These are phyloP conservation scores for Acronicta psi DNA, from an alignment of 2,888 invertebrate genomes.

Conservation along the genomic window DNA sequence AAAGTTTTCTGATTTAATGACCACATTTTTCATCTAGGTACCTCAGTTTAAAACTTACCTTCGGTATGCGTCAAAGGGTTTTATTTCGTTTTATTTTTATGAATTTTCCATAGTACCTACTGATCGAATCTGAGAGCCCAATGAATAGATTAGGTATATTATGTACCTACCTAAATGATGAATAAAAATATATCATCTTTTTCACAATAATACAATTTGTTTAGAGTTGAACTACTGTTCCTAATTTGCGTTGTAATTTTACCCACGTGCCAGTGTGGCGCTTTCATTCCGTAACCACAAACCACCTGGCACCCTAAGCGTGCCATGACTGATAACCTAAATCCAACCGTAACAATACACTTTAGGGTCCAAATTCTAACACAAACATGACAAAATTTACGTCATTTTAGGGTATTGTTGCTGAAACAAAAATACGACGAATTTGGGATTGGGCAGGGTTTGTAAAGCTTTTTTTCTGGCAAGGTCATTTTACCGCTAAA, in stretches of 20 bases:
- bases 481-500: slow-evolving; percentile 57
- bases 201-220: background rate
- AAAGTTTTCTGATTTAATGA: too few relatives aligned
- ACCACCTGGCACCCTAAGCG: slow-evolving; percentile 33
- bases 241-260: slow-evolving; percentile 18
- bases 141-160: too few relatives aligned
- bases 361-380: slow-evolving; percentile 3
- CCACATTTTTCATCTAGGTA: too few relatives aligned
- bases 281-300: slow-evolving; percentile 53
- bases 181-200: too few relatives aligned
- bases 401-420: slow-evolving; percentile 1
- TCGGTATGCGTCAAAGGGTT: too few relatives aligned
- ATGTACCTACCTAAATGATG: too few relatives aligned
- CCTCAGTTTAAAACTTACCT: too few relatives aligned
- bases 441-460: slow-evolving; percentile 46
- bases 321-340: background rate
- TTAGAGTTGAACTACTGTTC: slow-evolving; percentile 25
- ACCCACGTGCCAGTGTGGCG: slow-evolving; percentile 72
- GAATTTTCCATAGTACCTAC: too few relatives aligned
- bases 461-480: slow-evolving; percentile 45
- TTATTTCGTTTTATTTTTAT: too few relatives aligned
- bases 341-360: background rate
- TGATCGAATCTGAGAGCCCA: too few relatives aligned
- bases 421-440: slow-evolving; percentile 25
- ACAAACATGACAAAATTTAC: background rate